These are phyloP conservation scores for Spilosoma lubricipeda DNA, from an alignment of 2,888 invertebrate species.

Conservation along the genomic window DNA sequence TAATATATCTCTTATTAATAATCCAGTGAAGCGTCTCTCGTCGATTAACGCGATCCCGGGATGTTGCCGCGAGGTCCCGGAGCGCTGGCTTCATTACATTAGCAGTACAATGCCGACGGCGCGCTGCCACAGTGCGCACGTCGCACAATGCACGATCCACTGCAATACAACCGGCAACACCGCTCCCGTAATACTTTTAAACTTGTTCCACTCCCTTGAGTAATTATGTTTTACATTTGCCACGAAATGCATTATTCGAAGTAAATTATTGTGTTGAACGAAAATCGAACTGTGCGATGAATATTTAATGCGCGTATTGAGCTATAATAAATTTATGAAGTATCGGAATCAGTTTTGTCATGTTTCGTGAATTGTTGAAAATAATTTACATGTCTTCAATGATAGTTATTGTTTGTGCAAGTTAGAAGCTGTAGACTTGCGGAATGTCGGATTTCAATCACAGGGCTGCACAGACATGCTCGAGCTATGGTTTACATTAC, in stretches of 20 bases:
- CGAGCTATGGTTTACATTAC: too few species aligned
- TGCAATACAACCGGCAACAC: constrained; percentile 14
- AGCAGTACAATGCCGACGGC: constrained; percentile 34
- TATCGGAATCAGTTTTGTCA: constrained; percentile 1
- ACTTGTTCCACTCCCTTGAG: constrained; percentile 39
- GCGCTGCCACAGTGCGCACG: constrained; percentile 37
- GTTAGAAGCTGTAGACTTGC: too few species aligned
- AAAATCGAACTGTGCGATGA: constrained; percentile 23
- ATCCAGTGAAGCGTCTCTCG: constrained; percentile 33
- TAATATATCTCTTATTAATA: constrained; percentile 52
- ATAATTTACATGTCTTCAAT: neutral
- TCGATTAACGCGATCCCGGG: constrained; percentile 42
- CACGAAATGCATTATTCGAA: constrained; percentile 28
- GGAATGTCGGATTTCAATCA: too few species aligned
- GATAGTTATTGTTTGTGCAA: too few species aligned
- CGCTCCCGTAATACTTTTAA: constrained; percentile 47
- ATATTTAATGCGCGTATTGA: constrained; percentile 39
- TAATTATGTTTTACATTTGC: constrained; percentile 46
- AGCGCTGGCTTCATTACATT: constrained; percentile 48
- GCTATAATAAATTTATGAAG: neutral
- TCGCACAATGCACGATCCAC: constrained; percentile 19
- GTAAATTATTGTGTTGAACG: constrained; percentile 34
- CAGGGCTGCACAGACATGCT: too few species aligned
- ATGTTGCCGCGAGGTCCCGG: constrained; percentile 27
- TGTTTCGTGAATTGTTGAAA: neutral